A percentile compares a stretch with the other conserved stretches of the same genome.
Evolutionary conservation across 2,888 invertebrate genomes (phyloP).

Genomic region (Agrotis clavis): DNA sequence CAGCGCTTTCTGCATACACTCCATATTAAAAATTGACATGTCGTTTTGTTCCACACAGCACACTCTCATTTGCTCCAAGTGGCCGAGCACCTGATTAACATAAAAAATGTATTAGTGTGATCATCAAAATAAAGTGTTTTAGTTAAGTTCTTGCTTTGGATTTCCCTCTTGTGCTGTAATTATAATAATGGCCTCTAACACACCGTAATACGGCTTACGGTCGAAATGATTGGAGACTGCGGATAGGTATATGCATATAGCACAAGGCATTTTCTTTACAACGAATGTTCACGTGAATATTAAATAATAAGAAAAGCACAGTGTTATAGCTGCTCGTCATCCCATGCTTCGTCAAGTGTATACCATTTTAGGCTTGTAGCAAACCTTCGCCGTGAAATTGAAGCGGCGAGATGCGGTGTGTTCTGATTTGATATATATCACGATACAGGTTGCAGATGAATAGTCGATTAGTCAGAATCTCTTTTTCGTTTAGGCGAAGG

Average conservation of each 20-base stretch:
- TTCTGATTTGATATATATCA: background rate
- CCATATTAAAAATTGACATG: constrained; percentile 96
- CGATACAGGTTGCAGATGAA: constrained; percentile 11
- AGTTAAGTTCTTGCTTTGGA: background rate
- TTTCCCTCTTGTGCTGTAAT: background rate
- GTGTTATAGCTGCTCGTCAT: constrained; percentile 46
- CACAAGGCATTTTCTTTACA: background rate
- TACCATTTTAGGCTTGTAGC: constrained; percentile 16
- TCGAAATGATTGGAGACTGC: background rate
- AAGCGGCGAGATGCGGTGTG: constrained; percentile 11
- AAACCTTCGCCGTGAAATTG: constrained; percentile 29
- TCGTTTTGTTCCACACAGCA: constrained; percentile 93
- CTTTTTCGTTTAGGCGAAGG: constrained; percentile 2
- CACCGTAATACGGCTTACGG: background rate
- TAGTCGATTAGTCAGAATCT: constrained; percentile 1
- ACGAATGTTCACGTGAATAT: constrained; percentile 22
- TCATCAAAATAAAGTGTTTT: background rate
- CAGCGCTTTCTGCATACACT: constrained; percentile 97
- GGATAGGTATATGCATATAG: background rate
- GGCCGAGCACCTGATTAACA: constrained; percentile 94
- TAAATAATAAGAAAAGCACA: constrained; percentile 33
- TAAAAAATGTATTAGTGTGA: constrained; percentile 44
- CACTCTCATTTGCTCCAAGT: constrained; percentile 97
- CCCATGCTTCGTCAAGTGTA: constrained; percentile 50
- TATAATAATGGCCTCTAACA: constrained; percentile 12